Base-by-base conservation (phyloP, 2,113 vertebrate genomes). In the Pseudois nayaur region DNA sequence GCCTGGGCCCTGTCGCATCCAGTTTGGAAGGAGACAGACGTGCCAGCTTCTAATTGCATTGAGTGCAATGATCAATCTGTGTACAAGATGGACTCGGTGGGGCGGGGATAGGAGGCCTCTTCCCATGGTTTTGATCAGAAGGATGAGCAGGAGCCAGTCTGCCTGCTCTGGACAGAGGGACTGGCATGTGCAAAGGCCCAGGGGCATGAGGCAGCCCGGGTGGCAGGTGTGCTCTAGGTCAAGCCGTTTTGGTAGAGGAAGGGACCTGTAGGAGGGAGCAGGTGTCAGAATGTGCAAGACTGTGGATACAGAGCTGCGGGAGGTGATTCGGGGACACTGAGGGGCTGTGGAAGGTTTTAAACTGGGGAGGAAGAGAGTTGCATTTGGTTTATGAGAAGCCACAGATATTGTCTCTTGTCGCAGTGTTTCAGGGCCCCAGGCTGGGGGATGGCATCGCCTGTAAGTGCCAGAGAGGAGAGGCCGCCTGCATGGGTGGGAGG, bases 11-110 rank as follows among this genome's bases (percentile, higher is more conserved):
- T 43, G 78, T 95, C 2, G 16, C 4, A 5, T 93, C 93, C 25
- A 40, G 94, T 96, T 89, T 86, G 97, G 93, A 90, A 79, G 86
- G 94, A 97, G 95, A 92, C 88, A 96, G 96, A 78, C 45, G 2
- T 6, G 5, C 60, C 89, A 88, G 55, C 55, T 87, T 71, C 93
- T 97, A 83, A 87, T 95, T 91, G 96, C 60, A 59, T 54, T 31
- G 31, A 94, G 94, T 57, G 62, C 12, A 11, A 33, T 31, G 43
- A 96, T 96, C 74, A 19, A 8, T 89, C 87, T 91, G 48, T 71
- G 45, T 87, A 33, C 55, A 29, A 43, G 78, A 60, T 82, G 60
- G 36, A 74, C 21, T 31, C 31, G 16, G 64, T n/a, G 29, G 90
- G 27, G 7, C 3, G 0, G 19, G 59, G 45, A 62, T 59, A 36